These are phyloP conservation scores for Sciurus niger DNA, from an alignment of 2,113 vertebrate genomes.

Conservation along the genomic window DNA sequence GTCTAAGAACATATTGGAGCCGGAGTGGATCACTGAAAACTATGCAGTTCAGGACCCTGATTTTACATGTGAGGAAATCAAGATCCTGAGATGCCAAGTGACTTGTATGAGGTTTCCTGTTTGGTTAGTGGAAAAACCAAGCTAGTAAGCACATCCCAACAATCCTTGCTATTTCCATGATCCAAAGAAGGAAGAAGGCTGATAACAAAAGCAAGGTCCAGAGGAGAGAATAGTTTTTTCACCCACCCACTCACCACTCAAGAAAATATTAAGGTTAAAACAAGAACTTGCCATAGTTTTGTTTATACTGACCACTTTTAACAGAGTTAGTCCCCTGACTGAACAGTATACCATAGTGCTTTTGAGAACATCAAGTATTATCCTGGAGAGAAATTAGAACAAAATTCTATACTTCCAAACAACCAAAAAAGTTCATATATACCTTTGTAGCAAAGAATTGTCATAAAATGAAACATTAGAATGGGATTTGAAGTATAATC, in stretches of 20 bases:
- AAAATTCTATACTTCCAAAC: neutral
- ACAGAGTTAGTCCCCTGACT: neutral
- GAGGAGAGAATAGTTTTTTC: neutral
- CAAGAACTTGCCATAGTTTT: neutral
- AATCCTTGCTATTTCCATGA: neutral
- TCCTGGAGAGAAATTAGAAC: neutral
- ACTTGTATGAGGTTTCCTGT: neutral
- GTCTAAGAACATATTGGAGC: neutral
- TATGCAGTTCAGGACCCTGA: neutral
- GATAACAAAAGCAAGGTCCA: neutral
- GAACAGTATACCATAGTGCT: neutral
- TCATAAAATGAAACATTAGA: neutral
- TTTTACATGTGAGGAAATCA: conserved; percentile 19
- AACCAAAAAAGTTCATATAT: neutral
- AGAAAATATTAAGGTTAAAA: neutral
- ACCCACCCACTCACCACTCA: neutral
- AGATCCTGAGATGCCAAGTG: neutral
- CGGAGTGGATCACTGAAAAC: conserved; percentile 25
- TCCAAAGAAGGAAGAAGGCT: neutral
- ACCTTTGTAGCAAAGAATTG: neutral
- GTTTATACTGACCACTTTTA: neutral
- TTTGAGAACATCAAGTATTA: neutral
- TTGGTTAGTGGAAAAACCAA: neutral
- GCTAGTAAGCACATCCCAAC: neutral
- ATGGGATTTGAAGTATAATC: neutral